Base-by-base conservation (phyloP, 2,113 vertebrate species). In the Hystrix brachyura region DNA sequence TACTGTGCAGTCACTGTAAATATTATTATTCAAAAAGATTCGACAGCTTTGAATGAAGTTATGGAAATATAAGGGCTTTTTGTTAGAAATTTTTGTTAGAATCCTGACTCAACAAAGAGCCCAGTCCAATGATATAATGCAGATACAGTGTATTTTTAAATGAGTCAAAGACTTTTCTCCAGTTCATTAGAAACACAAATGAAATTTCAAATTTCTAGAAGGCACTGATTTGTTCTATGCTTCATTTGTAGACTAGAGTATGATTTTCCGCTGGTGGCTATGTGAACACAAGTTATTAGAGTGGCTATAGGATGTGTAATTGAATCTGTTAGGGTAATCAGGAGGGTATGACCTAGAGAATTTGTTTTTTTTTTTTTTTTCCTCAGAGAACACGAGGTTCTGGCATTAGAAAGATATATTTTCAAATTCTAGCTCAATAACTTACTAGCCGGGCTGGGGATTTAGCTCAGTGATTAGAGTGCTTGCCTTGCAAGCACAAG, bases 151-250 rank as follows among this genome's bases (percentile, higher is more conserved):
- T 53, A 60, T 87, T 46, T 96, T 93, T 62, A 96, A 91, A 59
- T 46, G 19, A 92, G 29, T 94, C 87, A 95, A 93, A 71, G 64
- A 86, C 87, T 87, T 92, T 91, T 85, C 60, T 57, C 25, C 43
- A 94, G 67, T 2, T 83, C 48, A 92, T 83, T 95, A 94, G 69
- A 84, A 94, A 88, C 17, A 96, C 79, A 95, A 96, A 78, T 94
- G 55, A 95, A 89, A 97, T 95, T 59, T 86, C 59, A 78, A 90
- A 95, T 60, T 91, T 5, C 81, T 84, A 19, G 38, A 94, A 92
- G 29, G 29, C 2, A 78, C 46, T 79, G 7, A 79, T 93, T 91
- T 94, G 27, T 82, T 93, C 59, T 82, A 27, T 85, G 48, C 25
- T 90, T 90, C 74, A n/a, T 83, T 94, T 96, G 53, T 60, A 94